Evolutionary conservation across 1,140 invertebrate genomes (phyloP).

Genomic region (Pseudomyrmex flavicornis): DNA sequence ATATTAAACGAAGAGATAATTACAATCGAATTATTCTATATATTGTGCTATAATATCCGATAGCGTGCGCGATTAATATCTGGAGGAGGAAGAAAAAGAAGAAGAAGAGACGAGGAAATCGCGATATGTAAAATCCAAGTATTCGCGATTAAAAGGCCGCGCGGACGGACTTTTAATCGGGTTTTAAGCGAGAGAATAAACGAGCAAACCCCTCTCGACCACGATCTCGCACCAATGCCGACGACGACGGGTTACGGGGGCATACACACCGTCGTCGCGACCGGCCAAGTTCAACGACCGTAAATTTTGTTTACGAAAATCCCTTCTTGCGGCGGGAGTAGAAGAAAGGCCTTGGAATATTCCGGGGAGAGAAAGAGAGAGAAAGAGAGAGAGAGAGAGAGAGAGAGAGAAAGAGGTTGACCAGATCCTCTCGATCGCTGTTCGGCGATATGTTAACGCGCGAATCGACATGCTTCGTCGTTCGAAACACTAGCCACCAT

Average conservation of each 20-base stretch:
- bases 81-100: conserved; percentile 9
- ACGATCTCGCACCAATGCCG: conserved; percentile 39
- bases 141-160: conserved; percentile 33
- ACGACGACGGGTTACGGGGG: not conserved
- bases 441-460: conserved; percentile 36
- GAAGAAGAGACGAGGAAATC: conserved; percentile 8
- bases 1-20: not conserved
- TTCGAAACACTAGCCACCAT: conserved; percentile 19
- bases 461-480: conserved; percentile 30
- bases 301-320: conserved; percentile 81
- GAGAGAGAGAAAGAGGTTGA: not conserved
- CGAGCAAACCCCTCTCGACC: conserved; percentile 61
- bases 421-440: not conserved
- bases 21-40: conserved; percentile 1
- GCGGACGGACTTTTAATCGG: conserved; percentile 62
- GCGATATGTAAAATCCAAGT: conserved; percentile 27
- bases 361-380: no score
- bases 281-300: conserved; percentile 77
- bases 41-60: conserved; percentile 5
- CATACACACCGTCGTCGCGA: conserved; percentile 50
- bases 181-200: conserved; percentile 74
- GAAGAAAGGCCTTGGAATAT: conserved; percentile 13
- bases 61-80: not conserved
- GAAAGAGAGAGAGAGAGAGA: not conserved
- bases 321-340: conserved; percentile 47